phyloP scores from a whole-genome alignment of 1,140 invertebrate genomes.

The Anoplolepis gracilipes region DNA sequence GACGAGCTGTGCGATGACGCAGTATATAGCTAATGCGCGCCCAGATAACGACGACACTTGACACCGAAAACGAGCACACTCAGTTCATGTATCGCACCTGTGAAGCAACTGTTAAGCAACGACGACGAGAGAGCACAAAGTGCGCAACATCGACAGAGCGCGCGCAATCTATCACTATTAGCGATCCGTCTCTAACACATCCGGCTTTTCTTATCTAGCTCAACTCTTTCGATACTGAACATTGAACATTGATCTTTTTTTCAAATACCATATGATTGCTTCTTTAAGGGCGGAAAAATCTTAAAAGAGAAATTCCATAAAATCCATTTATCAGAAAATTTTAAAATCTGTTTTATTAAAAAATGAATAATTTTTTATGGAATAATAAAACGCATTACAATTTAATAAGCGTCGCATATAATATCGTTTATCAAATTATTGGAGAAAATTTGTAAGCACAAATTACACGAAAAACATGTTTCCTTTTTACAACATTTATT shows the following conservation, averaged over 20 bases:
- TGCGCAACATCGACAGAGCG: background rate
- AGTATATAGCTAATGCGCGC: conserved; percentile 27
- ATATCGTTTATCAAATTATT: background rate
- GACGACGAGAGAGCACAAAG: background rate
- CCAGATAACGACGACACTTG: conserved; percentile 68
- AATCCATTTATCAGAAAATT: background rate
- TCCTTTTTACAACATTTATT: too few species aligned
- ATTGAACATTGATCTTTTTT: background rate
- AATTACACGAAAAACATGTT: too few species aligned
- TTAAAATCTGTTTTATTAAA: background rate
- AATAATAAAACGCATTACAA: background rate
- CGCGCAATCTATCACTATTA: conserved; percentile 35
- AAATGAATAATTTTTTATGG: background rate
- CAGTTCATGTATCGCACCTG: conserved; percentile 18
- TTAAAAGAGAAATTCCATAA: background rate
- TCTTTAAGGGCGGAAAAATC: too few species aligned
- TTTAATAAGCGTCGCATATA: background rate
- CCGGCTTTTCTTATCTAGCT: background rate
- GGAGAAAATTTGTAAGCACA: too few species aligned
- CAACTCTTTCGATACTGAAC: background rate
- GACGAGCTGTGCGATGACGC: conserved; percentile 3
- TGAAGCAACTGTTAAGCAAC: conserved; percentile 59
- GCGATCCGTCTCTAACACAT: background rate
- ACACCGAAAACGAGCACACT: conserved; percentile 61
- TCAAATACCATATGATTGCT: background rate